Evolutionary conservation across 2,888 invertebrate genomes (phyloP).

Genomic region (Idaea aversata): DNA sequence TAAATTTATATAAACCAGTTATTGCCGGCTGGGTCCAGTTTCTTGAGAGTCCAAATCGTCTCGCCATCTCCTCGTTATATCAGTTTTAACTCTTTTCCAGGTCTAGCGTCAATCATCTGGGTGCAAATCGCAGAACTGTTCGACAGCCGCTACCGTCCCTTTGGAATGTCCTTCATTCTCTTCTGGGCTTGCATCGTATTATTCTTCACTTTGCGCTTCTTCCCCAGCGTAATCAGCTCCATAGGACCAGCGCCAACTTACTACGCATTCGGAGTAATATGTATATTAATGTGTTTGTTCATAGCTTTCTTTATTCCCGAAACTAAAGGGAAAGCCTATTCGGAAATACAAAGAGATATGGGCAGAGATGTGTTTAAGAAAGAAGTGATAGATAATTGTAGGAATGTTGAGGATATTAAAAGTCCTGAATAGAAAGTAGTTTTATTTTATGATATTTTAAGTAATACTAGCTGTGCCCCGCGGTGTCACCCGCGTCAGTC

Average conservation of each 20-base stretch:
- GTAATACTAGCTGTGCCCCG: too few species aligned
- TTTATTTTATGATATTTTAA: too few species aligned
- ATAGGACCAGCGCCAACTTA: slow-evolving; percentile 25
- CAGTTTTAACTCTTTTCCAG: slow-evolving; percentile 4
- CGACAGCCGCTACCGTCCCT: slow-evolving; percentile 19
- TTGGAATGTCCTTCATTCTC: slow-evolving; percentile 14
- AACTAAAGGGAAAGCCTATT: slow-evolving; percentile 26
- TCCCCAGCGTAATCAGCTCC: slow-evolving; percentile 16
- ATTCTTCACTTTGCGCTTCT: slow-evolving; percentile 25
- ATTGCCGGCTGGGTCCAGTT: not conserved
- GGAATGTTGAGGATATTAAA: not conserved
- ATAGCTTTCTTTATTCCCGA: slow-evolving; percentile 22
- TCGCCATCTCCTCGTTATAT: not conserved
- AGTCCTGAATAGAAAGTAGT: not conserved
- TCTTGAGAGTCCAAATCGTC: not conserved
- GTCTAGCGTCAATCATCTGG: slow-evolving; percentile 12
- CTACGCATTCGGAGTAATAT: slow-evolving; percentile 22
- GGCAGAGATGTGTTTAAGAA: slow-evolving; percentile 7
- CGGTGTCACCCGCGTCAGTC: too few species aligned
- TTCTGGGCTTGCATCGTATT: slow-evolving; percentile 5
- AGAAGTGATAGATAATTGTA: not conserved
- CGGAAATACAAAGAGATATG: slow-evolving; percentile 24
- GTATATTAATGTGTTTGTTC: slow-evolving; percentile 9
- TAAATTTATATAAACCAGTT: too few species aligned
- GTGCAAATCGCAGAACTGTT: slow-evolving; percentile 14